Evolutionary conservation across 1,140 invertebrate species (phyloP).

Genomic region (Chionoecetes opilio): DNA sequence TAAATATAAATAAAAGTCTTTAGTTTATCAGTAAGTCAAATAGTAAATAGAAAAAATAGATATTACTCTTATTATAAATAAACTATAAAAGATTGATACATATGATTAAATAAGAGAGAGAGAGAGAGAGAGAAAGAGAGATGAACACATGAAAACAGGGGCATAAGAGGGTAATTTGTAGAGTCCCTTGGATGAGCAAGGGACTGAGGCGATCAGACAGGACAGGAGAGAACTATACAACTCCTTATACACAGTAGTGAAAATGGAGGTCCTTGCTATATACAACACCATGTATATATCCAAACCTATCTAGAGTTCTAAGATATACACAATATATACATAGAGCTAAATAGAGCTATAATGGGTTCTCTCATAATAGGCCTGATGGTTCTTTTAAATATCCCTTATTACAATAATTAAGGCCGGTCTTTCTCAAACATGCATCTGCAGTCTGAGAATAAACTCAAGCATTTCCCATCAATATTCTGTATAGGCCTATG

Average conservation of each 20-base stretch:
- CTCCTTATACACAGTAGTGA: constrained; percentile 33
- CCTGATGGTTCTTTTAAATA: constrained; percentile 6
- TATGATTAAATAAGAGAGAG: constrained; percentile 29
- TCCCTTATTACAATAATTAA: not conserved
- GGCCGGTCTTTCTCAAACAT: not conserved
- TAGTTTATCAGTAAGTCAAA: not conserved
- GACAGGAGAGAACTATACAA: not conserved
- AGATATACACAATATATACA: constrained; percentile 42
- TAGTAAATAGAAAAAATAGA: constrained; percentile 11
- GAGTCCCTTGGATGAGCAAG: not conserved
- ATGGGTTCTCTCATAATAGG: constrained; percentile 17
- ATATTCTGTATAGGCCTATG: not conserved
- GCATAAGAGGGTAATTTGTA: not conserved
- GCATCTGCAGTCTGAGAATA: not conserved
- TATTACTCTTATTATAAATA: not conserved
- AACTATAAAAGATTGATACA: not conserved
- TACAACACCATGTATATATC: constrained; percentile 39
- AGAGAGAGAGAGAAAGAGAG: constrained; percentile 51
- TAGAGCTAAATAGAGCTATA: constrained; percentile 22
- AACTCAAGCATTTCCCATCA: not conserved
- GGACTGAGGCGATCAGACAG: not conserved
- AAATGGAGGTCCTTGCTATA: constrained; percentile 31
- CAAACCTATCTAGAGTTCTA: constrained; percentile 29
- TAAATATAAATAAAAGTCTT: not conserved
- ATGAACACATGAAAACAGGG: not conserved